A percentile compares a stretch with the other conserved stretches of the same genome.
These are phyloP conservation scores for Danio aesculapii DNA, from an alignment of 2,797 vertebrate species.

Conservation along the genomic window DNA sequence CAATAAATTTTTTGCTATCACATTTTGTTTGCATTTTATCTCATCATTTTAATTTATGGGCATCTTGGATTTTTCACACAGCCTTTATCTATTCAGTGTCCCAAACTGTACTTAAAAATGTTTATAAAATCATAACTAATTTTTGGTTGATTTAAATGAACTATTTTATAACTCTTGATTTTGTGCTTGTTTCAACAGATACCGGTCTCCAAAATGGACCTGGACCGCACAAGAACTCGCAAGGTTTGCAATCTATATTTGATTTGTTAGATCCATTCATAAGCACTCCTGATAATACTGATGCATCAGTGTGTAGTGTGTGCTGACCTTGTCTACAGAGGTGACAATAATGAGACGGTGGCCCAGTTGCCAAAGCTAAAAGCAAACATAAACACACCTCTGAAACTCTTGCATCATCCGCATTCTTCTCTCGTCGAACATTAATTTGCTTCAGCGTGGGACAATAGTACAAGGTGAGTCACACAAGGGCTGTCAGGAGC, in stretches of 20 bases:
- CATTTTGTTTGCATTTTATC: too few species aligned
- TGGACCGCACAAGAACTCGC: conserved; percentile 79
- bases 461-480: neutral
- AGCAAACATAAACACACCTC: conserved; percentile 58
- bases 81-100: too few species aligned
- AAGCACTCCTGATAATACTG: neutral
- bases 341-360: neutral
- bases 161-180: neutral
- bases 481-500: neutral
- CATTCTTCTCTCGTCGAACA: conserved; percentile 63
- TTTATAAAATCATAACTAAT: too few species aligned
- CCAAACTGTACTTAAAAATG: too few species aligned
- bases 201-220: conserved; percentile 82
- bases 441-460: conserved; percentile 60
- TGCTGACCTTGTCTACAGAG: neutral
- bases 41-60: too few species aligned
- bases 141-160: neutral
- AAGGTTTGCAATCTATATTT: conserved; percentile 71
- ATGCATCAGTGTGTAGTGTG: neutral
- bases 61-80: too few species aligned
- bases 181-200: conserved; percentile 68
- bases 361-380: conserved; percentile 42
- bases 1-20: too few species aligned
- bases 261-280: neutral
- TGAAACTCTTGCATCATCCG: conserved; percentile 61